phyloP scores from a whole-genome alignment of 2,113 vertebrate species.

The Clinocottus analis region DNA sequence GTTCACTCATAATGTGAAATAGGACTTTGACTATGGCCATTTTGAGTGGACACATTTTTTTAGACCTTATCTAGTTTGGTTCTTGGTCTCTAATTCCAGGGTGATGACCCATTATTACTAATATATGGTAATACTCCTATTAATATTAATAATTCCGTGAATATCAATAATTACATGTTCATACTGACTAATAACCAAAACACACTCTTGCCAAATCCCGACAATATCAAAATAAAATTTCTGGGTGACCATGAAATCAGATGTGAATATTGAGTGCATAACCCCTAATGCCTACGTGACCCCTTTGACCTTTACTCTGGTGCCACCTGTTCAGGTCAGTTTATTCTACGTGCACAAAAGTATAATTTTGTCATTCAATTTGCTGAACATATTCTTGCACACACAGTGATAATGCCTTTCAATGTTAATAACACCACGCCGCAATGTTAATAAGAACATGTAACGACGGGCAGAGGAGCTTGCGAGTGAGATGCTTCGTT shows the following conservation, averaged over 20 bases:
- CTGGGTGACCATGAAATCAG: not conserved
- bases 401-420: not conserved
- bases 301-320: not conserved
- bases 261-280: not conserved
- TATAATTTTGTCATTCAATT: not conserved
- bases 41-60: no score
- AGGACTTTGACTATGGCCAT: no score
- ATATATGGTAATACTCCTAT: no score
- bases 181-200: no score
- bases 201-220: no score
- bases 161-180: no score
- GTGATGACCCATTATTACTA: no score
- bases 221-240: not conserved
- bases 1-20: no score
- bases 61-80: no score
- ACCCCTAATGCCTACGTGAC: not conserved
- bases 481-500: not conserved
- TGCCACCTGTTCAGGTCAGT: not conserved
- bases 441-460: not conserved
- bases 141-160: no score
- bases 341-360: not conserved
- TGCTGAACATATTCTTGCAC: not conserved
- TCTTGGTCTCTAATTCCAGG: no score
- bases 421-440: not conserved
- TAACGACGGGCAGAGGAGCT: not conserved